Evolutionary conservation across 2,888 invertebrate species (phyloP).

Genomic region (Zaprionus lineosus): DNA sequence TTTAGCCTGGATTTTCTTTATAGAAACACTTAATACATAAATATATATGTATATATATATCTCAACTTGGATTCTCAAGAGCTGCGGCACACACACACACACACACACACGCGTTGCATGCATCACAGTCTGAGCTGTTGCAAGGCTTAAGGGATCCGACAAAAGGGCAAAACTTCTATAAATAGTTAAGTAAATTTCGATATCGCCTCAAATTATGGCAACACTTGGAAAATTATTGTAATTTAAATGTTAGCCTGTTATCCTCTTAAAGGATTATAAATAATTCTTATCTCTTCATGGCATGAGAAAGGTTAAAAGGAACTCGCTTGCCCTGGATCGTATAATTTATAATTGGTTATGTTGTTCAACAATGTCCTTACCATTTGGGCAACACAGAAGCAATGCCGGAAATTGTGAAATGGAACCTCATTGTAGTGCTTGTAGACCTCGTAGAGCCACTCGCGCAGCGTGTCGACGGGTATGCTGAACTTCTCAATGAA

Average conservation of each 20-base stretch:
- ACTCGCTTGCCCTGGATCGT: too few relatives aligned
- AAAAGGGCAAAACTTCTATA: background rate
- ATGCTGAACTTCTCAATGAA: conserved; percentile 90
- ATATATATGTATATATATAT: background rate
- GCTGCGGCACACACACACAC: background rate
- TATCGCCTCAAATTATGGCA: too few relatives aligned
- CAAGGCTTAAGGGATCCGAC: background rate
- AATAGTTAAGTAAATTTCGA: background rate
- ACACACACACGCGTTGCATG: too few relatives aligned
- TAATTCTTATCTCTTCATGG: too few relatives aligned
- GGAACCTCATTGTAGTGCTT: conserved; percentile 93
- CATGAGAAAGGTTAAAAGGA: too few relatives aligned
- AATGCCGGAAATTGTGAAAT: conserved; percentile 93
- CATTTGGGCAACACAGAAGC: conserved; percentile 94
- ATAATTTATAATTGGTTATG: background rate
- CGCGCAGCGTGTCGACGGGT: conserved; percentile 87
- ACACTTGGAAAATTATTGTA: too few relatives aligned
- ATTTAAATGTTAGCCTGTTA: too few relatives aligned
- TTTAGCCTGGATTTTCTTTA: conserved; percentile 19
- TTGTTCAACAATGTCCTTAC: conserved; percentile 84
- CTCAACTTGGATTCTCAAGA: background rate
- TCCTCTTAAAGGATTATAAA: too few relatives aligned
- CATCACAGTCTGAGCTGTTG: conserved; percentile 6
- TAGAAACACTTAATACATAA: conserved; percentile 4
- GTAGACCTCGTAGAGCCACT: conserved; percentile 90